Base-by-base conservation (phyloP, 1,140 invertebrate genomes). In the Cydia splendana region DNA sequence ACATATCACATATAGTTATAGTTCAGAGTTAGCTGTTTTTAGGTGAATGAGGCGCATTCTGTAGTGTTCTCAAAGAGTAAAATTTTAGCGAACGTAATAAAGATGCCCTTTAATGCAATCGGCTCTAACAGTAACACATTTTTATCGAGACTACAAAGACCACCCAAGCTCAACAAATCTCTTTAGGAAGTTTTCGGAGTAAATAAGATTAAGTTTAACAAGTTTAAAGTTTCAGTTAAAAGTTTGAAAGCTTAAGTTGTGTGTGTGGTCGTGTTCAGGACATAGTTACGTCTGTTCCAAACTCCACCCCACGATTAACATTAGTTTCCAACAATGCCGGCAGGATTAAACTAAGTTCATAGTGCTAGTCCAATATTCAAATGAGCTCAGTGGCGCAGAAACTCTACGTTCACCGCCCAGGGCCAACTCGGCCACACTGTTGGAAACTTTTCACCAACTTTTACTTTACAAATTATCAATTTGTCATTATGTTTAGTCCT, bases 261-360 rank as follows among this genome's bases (percentile, higher is more conserved):
- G 20, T 62, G 53, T 24, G 57, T 62, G 57, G 57, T 24, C 18
- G 57, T 62, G 20, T 62, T 71, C 18, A 71, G 67, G 34, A 45
- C 67, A 71, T 71, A 71, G 30, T 71, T 71, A 18, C 67, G 67
- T 71, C 34, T 51, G 84, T 78, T 84, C 85, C 87, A 84, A 84
- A 90, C 87, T 85, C 83, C 85, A 83, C 79, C 82, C 84, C 79
- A 78, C 83, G 81, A 88, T 90, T 90, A 86, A 86, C 86, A 88
- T 89, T 86, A 90, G 87, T 88, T 89, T 82, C 82, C 85, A 89
- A 91, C 88, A 88, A 89, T 91, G 83, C 81, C 53, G 79, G 78
- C 75, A 76, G 82, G 80, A 79, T 78, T 69, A 78, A 88, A 88
- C 86, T 84, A 83, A 86, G 84, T 88, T 87, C 80, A 81, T 76